Conservation (phyloP, 1,140 invertebrate species). For the Micrasema longulum region DNA sequence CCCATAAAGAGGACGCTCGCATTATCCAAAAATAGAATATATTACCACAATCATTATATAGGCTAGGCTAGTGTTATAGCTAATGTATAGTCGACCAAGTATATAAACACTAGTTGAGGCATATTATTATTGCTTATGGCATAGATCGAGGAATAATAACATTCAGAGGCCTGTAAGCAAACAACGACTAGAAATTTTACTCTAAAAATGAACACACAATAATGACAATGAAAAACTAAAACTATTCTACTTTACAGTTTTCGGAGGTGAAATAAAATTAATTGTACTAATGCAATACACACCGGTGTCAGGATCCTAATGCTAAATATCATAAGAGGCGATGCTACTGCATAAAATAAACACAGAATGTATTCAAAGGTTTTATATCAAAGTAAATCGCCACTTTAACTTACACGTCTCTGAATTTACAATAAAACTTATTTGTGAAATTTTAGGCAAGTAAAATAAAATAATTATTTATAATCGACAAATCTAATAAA, state of each 20-base stretch:
- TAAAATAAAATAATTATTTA: not conserved
- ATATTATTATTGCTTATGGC: constrained; percentile 23
- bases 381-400: not conserved
- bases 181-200: constrained; percentile 13
- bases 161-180: constrained; percentile 34
- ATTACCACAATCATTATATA: constrained; percentile 4
- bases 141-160: constrained; percentile 3
- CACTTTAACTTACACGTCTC: constrained; percentile 29
- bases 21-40: constrained; percentile 33
- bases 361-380: too few relatives aligned
- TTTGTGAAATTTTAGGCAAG: not conserved
- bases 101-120: constrained; percentile 11
- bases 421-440: constrained; percentile 1
- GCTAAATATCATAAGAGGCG: not conserved
- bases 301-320: not conserved
- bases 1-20: too few relatives aligned
- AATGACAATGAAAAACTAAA: constrained; percentile 1
- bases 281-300: not conserved
- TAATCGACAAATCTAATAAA: too few relatives aligned
- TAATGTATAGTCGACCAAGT: constrained; percentile 18
- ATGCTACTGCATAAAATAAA: too few relatives aligned
- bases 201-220: not conserved
- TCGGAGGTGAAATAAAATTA: not conserved
- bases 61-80: constrained; percentile 1
- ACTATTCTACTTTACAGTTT: constrained; percentile 6